Evolutionary conservation across 2,888 invertebrate species (phyloP).

Genomic region (Drosophila nr. perissopoda): DNA sequence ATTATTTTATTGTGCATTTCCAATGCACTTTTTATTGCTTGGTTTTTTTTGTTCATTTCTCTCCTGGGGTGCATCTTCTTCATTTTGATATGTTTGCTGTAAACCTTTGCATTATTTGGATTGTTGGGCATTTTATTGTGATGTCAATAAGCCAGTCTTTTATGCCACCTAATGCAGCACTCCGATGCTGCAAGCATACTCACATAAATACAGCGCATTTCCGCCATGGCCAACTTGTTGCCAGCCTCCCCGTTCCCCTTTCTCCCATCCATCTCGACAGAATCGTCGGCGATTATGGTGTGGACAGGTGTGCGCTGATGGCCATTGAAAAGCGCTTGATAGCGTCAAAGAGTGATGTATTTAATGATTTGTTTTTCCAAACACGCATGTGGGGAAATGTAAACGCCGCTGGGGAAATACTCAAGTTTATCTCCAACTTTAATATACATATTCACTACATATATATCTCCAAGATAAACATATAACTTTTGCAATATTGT

Average conservation of each 20-base stretch:
- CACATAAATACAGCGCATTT: slow-evolving; percentile 43
- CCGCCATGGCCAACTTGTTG: slow-evolving; percentile 50
- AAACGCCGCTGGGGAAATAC: slow-evolving; percentile 25
- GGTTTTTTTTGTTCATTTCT: slow-evolving; percentile 3
- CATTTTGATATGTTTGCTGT: slow-evolving; percentile 39
- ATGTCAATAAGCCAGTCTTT: slow-evolving; percentile 64
- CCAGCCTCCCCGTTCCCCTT: background rate
- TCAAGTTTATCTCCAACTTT: slow-evolving; percentile 32
- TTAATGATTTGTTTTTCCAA: slow-evolving; percentile 61
- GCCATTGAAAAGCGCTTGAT: slow-evolving; percentile 63
- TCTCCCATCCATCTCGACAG: background rate
- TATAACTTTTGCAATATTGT: slow-evolving; percentile 29
- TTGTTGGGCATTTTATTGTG: slow-evolving; percentile 67
- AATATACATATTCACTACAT: slow-evolving; percentile 2
- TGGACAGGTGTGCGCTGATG: slow-evolving; percentile 67
- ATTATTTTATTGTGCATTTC: slow-evolving; percentile 67
- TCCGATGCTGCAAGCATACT: background rate
- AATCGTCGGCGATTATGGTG: slow-evolving; percentile 33
- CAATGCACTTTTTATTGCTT: slow-evolving; percentile 38
- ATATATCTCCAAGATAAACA: background rate
- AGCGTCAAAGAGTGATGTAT: slow-evolving; percentile 53
- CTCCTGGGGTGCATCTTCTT: slow-evolving; percentile 7
- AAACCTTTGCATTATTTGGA: slow-evolving; percentile 68
- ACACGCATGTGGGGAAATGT: slow-evolving; percentile 42
- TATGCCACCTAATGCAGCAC: slow-evolving; percentile 40